A percentile compares a stretch with the other conserved stretches of the same genome.
These are phyloP conservation scores for Perizoma flavofasciatum DNA, from an alignment of 2,888 invertebrate species.

Conservation along the genomic window DNA sequence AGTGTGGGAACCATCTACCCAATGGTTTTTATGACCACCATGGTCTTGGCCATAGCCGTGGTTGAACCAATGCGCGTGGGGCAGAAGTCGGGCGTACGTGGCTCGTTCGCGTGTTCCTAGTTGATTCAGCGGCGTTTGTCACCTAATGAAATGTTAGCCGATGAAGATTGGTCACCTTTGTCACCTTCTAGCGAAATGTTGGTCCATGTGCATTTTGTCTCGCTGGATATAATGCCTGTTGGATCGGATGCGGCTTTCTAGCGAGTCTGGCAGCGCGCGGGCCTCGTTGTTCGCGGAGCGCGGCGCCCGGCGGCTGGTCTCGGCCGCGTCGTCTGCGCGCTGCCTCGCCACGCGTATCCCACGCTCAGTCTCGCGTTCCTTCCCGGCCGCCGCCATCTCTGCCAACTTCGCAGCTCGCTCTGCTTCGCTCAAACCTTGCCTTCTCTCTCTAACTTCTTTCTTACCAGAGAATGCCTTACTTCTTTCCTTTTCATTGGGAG, in stretches of 20 bases:
- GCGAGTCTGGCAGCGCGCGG: constrained; percentile 86
- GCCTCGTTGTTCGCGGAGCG: constrained; percentile 84
- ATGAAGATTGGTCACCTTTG: too few species aligned
- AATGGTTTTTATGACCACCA: too few species aligned
- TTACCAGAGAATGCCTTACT: constrained; percentile 16
- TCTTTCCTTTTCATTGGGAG: constrained; percentile 16
- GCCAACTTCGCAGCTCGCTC: constrained; percentile 85
- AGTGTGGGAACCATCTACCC: too few species aligned
- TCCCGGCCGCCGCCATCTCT: constrained; percentile 94
- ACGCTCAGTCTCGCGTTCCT: constrained; percentile 87
- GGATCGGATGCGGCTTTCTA: constrained; percentile 93
- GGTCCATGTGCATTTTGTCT: constrained; percentile 90
- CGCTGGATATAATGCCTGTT: constrained; percentile 96
- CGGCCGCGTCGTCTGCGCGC: constrained; percentile 81
- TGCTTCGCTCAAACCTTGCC: constrained; percentile 53
- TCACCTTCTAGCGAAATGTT: constrained; percentile 90
- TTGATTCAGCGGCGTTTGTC: constrained; percentile 30
- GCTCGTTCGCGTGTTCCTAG: too few species aligned
- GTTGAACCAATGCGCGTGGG: too few species aligned
- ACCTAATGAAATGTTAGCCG: constrained; percentile 92
- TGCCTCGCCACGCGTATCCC: constrained; percentile 86
- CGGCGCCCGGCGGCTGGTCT: constrained; percentile 83
- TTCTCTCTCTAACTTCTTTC: constrained; percentile 28
- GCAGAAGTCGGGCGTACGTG: too few species aligned
- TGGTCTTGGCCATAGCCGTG: too few species aligned